These are phyloP conservation scores for Hartigia nigra DNA, from an alignment of 2,888 invertebrate genomes.

Conservation along the genomic window DNA sequence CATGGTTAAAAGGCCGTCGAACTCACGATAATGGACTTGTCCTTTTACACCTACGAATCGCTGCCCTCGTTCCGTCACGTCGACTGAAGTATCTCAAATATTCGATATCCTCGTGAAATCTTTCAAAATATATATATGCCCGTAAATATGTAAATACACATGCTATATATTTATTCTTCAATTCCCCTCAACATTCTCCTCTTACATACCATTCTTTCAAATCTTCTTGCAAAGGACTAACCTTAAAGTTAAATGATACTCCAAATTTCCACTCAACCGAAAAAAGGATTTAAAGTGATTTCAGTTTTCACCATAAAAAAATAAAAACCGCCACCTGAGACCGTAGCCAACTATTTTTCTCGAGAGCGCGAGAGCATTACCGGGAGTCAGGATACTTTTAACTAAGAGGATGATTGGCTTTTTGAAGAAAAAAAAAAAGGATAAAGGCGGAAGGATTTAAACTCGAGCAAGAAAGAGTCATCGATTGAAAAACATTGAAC, in stretches of 20 bases:
- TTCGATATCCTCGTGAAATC: no score
- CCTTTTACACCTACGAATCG: slow-evolving; percentile 23
- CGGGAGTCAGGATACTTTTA: background rate
- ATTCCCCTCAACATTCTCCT: background rate
- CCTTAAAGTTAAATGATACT: background rate
- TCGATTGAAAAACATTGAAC: background rate
- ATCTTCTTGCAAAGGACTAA: background rate
- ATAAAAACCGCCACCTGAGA: background rate
- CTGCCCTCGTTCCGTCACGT: background rate
- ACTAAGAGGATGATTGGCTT: background rate
- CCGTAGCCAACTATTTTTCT: background rate
- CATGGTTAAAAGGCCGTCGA: slow-evolving; percentile 20
- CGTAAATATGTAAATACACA: background rate
- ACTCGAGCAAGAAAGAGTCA: background rate
- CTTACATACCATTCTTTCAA: background rate
- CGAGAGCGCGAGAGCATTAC: background rate
- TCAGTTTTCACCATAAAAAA: background rate
- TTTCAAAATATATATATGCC: no score
- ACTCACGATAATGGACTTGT: slow-evolving; percentile 30
- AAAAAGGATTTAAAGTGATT: background rate
- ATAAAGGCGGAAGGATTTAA: background rate
- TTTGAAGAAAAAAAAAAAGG: background rate
- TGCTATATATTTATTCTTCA: background rate
- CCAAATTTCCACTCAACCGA: background rate
- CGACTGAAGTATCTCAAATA: background rate